Percentiles rank a stretch among this genome's conserved stretches.
These are phyloP conservation scores for Prosopocoilus inquinatus DNA, from an alignment of 2,888 invertebrate species.

Conservation along the genomic window DNA sequence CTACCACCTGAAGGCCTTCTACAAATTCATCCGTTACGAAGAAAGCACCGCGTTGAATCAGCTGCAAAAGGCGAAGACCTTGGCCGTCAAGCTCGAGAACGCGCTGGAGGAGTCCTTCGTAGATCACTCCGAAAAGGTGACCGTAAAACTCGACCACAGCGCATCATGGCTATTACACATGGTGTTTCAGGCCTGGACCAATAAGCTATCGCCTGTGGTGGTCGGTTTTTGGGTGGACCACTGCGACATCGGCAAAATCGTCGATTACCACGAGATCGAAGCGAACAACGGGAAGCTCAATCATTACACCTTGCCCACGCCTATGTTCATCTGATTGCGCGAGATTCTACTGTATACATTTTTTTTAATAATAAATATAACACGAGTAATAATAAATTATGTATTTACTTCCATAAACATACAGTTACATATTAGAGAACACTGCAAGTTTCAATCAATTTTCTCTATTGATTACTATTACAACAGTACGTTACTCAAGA, in stretches of 20 bases:
- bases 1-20: constrained; percentile 56
- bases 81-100: constrained; percentile 48
- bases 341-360: background rate
- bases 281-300: constrained; percentile 41
- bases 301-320: constrained; percentile 35
- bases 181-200: constrained; percentile 57
- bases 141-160: constrained; percentile 14
- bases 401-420: constrained; percentile 1
- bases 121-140: constrained; percentile 55
- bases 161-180: background rate
- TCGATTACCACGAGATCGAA: constrained; percentile 53
- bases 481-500: too few relatives aligned
- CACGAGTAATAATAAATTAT: constrained; percentile 11
- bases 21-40: constrained; percentile 51
- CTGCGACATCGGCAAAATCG: constrained; percentile 45
- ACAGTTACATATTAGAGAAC: too few relatives aligned
- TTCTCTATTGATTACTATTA: too few relatives aligned
- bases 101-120: constrained; percentile 53
- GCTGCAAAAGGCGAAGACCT: constrained; percentile 48
- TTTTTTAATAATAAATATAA: too few relatives aligned
- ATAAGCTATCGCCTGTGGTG: constrained; percentile 48
- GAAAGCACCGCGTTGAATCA: constrained; percentile 46
- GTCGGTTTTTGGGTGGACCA: constrained; percentile 55
- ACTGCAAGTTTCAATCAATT: too few relatives aligned
- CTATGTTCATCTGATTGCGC: constrained; percentile 19